These are phyloP conservation scores for Acronicta aceris DNA, from an alignment of 2,888 invertebrate genomes.

Conservation along the genomic window DNA sequence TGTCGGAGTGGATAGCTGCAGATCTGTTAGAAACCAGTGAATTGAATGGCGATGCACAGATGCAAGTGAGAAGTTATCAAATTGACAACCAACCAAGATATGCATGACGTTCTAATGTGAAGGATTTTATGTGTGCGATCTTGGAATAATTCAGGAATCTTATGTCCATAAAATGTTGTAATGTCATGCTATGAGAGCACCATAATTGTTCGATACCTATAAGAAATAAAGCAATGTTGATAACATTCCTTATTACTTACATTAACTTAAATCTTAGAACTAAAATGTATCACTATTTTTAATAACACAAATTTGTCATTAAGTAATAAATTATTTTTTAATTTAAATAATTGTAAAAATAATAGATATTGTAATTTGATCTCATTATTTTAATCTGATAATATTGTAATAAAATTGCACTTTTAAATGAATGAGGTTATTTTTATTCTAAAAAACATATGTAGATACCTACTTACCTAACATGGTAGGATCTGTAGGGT, in stretches of 20 bases:
- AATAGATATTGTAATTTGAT: conserved; percentile 2
- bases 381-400: neutral
- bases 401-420: neutral
- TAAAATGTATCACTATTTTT: no score
- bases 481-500: no score
- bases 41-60: neutral
- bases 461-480: no score
- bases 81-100: conserved; percentile 1
- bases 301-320: no score
- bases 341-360: neutral
- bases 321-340: no score
- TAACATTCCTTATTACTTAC: no score
- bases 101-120: neutral
- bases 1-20: conserved; percentile 12
- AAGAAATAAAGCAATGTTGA: no score
- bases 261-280: no score
- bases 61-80: conserved; percentile 3
- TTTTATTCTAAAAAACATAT: neutral
- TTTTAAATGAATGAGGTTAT: neutral
- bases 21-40: conserved; percentile 1
- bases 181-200: no score
- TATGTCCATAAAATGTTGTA: no score
- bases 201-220: no score
- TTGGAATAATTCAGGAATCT: no score
- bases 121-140: neutral